Percentiles rank a stretch among this genome's conserved stretches.
These are phyloP conservation scores for Acleris holmiana DNA, from an alignment of 2,888 invertebrate species.

Conservation along the genomic window DNA sequence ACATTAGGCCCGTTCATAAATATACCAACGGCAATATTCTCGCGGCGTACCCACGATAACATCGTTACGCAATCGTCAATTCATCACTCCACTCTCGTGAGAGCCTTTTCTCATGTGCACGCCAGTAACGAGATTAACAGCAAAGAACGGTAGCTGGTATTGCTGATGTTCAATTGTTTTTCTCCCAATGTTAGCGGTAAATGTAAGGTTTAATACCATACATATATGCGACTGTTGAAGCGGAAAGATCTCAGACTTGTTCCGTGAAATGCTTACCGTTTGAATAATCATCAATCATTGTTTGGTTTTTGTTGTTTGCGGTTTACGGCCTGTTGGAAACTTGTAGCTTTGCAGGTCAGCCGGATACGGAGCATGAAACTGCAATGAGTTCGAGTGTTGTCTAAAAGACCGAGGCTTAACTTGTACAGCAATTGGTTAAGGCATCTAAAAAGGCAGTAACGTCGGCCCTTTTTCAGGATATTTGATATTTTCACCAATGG, in stretches of 20 bases:
- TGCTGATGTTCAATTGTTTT: conserved; percentile 25
- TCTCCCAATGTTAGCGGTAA: conserved; percentile 8
- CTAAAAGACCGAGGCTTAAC: too few relatives aligned
- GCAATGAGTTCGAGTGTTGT: too few relatives aligned
- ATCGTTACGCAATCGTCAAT: conserved; percentile 56
- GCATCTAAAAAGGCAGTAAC: too few relatives aligned
- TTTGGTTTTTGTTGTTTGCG: neutral
- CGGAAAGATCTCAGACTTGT: neutral
- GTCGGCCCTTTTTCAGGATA: too few relatives aligned
- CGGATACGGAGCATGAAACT: too few relatives aligned
- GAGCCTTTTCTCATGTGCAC: conserved; percentile 61
- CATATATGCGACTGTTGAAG: neutral
- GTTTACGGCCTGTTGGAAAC: neutral
- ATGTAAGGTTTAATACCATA: conserved; percentile 1
- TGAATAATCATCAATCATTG: neutral
- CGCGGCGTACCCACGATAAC: conserved; percentile 50
- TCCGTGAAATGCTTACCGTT: conserved; percentile 2
- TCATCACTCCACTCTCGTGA: conserved; percentile 59
- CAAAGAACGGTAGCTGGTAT: conserved; percentile 46
- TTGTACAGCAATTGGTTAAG: too few relatives aligned
- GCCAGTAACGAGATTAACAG: conserved; percentile 53
- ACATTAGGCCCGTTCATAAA: conserved; percentile 41
- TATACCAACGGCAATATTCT: conserved; percentile 48
- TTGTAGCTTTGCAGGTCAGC: too few relatives aligned
- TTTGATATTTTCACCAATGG: too few relatives aligned